Conservation (phyloP, 2,888 invertebrate species). For the Orthosia incerta region DNA sequence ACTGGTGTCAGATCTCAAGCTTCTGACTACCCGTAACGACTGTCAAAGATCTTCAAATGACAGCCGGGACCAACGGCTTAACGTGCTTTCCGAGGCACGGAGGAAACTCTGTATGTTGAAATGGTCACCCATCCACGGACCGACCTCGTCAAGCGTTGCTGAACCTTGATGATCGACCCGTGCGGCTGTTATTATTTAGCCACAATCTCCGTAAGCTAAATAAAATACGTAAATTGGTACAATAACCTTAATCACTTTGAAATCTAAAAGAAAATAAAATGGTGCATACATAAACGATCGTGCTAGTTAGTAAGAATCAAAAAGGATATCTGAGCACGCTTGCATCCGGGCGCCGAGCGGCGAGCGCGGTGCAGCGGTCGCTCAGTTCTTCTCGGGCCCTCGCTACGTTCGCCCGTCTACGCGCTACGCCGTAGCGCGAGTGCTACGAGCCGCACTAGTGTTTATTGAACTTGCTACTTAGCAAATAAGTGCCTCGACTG, state of each 20-base stretch:
- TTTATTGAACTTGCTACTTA: constrained; percentile 68
- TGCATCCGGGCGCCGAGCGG: constrained; percentile 73
- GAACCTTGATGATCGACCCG: no score
- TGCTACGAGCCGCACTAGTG: constrained; percentile 69
- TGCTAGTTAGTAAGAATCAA: constrained; percentile 70
- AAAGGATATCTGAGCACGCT: constrained; percentile 67
- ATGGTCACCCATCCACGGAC: no score
- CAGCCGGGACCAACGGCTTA: no score
- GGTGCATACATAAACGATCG: constrained; percentile 47
- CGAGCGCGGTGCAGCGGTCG: constrained; percentile 70
- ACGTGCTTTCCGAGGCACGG: no score
- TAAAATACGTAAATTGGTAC: background rate
- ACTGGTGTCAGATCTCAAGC: no score
- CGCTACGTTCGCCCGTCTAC: constrained; percentile 72
- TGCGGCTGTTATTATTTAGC: no score
- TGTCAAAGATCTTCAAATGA: no score
- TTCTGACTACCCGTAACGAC: no score
- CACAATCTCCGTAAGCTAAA: background rate
- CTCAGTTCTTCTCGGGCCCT: constrained; percentile 80
- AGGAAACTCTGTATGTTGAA: no score
- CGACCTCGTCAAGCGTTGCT: no score
- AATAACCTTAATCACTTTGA: background rate
- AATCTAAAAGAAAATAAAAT: constrained; percentile 32
- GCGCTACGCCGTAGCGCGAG: constrained; percentile 67
- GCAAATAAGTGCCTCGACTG: constrained; percentile 62